Percentiles rank a stretch among this genome's conserved stretches.
These are phyloP conservation scores for Callyntrura guangdongensis DNA, from an alignment of 2,888 invertebrate species.

Conservation along the genomic window DNA sequence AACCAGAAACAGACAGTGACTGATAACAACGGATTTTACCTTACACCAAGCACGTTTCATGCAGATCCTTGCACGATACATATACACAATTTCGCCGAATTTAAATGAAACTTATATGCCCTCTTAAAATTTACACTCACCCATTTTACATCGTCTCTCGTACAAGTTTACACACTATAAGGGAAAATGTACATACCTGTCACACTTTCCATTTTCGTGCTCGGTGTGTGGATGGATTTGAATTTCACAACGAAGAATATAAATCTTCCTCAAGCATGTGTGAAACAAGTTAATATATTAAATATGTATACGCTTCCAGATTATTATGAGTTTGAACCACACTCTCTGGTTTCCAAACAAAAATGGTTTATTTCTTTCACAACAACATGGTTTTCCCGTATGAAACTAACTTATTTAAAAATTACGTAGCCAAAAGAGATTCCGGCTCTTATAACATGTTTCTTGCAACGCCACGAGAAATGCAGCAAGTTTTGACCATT, in stretches of 20 bases:
- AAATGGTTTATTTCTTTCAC: neutral
- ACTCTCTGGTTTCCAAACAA: neutral
- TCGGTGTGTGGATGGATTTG: neutral
- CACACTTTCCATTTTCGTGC: neutral
- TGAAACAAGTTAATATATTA: neutral
- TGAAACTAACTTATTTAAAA: conserved; percentile 33
- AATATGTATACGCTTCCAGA: neutral
- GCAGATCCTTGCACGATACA: neutral
- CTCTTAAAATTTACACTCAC: neutral
- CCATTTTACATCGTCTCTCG: neutral
- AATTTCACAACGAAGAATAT: neutral
- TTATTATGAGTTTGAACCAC: neutral
- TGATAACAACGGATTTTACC: neutral
- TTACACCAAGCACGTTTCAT: neutral
- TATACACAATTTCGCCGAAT: neutral
- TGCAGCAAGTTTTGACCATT: conserved; percentile 43
- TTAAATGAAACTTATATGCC: neutral
- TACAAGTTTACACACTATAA: too few species aligned
- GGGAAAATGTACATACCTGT: neutral
- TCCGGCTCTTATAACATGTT: neutral
- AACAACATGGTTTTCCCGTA: neutral
- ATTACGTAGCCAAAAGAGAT: conserved; percentile 5
- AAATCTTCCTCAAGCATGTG: neutral
- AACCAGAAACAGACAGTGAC: conserved; percentile 43
- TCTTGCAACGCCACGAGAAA: conserved; percentile 21